Conservation (phyloP, 2,888 invertebrate genomes). For the Ophraella communa region DNA sequence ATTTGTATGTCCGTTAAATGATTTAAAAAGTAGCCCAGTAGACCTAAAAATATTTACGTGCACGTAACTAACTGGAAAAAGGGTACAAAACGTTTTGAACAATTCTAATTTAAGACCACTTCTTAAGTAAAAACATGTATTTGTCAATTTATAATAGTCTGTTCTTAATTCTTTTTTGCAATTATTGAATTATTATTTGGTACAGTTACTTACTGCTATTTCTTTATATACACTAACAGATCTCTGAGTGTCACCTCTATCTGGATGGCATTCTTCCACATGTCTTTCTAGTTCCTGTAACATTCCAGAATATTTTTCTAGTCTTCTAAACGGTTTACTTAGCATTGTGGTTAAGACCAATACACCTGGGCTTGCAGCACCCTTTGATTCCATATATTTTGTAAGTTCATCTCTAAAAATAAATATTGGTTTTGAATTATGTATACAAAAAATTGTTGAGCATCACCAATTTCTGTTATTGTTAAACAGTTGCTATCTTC, state of each 20-base stretch:
- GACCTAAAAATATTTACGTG: too few species aligned
- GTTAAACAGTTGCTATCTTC: neutral
- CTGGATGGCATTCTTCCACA: slow-evolving; percentile 93
- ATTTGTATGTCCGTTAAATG: too few species aligned
- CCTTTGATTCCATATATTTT: slow-evolving; percentile 86
- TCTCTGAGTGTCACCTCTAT: slow-evolving; percentile 95
- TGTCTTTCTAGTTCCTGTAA: slow-evolving; percentile 95
- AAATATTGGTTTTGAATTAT: too few species aligned
- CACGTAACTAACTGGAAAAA: too few species aligned
- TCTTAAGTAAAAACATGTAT: too few species aligned
- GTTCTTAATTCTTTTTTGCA: too few species aligned
- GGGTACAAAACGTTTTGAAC: too few species aligned
- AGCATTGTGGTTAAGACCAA: slow-evolving; percentile 90
- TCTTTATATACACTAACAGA: slow-evolving; percentile 95
- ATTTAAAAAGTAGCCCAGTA: too few species aligned
- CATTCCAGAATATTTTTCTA: slow-evolving; percentile 94
- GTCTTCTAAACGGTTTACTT: slow-evolving; percentile 92
- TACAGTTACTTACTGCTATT: slow-evolving; percentile 85
- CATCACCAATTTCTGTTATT: neutral
- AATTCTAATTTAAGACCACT: too few species aligned
- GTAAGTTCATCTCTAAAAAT: slow-evolving; percentile 77
- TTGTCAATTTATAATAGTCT: too few species aligned
- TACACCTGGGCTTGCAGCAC: slow-evolving; percentile 85
- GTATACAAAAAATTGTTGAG: too few species aligned
- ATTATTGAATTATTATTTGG: too few species aligned